phyloP scores from a whole-genome alignment of 1,140 invertebrate genomes.

The Temnothorax nylanderi region DNA sequence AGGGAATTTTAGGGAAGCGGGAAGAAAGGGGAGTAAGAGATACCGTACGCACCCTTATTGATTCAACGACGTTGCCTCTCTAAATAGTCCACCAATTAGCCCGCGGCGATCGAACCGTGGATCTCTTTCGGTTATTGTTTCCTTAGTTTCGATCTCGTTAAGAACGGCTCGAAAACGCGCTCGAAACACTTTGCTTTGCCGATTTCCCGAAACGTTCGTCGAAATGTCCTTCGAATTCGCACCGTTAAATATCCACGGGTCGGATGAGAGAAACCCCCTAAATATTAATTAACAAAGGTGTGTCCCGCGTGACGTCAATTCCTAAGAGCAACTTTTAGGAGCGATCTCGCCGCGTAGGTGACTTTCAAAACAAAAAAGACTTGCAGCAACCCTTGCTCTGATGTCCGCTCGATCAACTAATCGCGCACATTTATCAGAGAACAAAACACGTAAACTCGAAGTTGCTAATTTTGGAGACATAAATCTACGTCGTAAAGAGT shows the following conservation, averaged over 20 bases:
- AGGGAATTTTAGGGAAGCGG: slow-evolving; percentile 69
- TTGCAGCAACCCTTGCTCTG: background rate
- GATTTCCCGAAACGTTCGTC: background rate
- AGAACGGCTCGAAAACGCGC: background rate
- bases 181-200: background rate
- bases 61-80: slow-evolving; percentile 71
- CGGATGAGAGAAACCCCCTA: background rate
- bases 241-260: background rate
- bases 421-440: background rate
- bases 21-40: slow-evolving; percentile 55
- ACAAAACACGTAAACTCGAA: background rate
- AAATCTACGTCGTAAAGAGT: background rate
- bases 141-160: slow-evolving; percentile 12
- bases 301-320: slow-evolving; percentile 18
- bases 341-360: slow-evolving; percentile 29
- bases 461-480: background rate
- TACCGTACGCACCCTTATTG: slow-evolving; percentile 75
- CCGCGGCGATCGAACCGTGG: slow-evolving; percentile 39
- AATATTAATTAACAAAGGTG: slow-evolving; percentile 16
- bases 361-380: slow-evolving; percentile 37
- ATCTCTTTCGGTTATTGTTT: slow-evolving; percentile 47
- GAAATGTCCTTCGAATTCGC: background rate
- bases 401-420: background rate
- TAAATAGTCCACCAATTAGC: slow-evolving; percentile 76
- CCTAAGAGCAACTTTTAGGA: slow-evolving; percentile 44